These are phyloP conservation scores for Vireo griseus DNA, from an alignment of 2,797 vertebrate species.

Conservation along the genomic window DNA sequence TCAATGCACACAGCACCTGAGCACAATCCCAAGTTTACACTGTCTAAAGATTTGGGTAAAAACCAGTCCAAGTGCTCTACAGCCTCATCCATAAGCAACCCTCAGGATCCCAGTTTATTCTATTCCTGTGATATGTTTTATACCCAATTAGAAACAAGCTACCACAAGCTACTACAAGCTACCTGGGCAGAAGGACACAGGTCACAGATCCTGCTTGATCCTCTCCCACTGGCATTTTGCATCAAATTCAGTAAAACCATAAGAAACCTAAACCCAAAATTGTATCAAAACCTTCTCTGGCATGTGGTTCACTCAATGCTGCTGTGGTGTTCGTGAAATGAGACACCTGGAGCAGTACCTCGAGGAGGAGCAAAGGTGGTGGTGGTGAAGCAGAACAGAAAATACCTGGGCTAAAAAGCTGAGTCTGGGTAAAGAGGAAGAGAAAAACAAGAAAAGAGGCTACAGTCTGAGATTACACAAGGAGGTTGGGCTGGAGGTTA, in stretches of 20 bases:
- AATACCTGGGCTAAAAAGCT: not conserved
- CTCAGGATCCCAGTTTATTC: not conserved
- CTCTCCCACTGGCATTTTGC: not conserved
- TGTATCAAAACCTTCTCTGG: not conserved
- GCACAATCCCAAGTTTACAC: not conserved
- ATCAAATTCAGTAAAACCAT: not conserved
- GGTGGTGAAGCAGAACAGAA: not conserved
- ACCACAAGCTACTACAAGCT: not conserved
- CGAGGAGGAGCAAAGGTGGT: not conserved
- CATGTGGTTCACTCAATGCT: not conserved
- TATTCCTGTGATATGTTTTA: not conserved
- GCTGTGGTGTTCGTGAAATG: not conserved
- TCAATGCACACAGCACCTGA: not conserved
- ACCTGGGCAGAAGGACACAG: not conserved
- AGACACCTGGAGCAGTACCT: not conserved
- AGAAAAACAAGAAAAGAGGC: not conserved
- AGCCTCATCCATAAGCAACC: not conserved
- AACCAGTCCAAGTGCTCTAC: not conserved
- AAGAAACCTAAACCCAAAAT: not conserved
- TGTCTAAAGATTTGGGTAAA: not conserved
- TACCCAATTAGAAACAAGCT: not conserved
- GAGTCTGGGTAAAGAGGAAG: not conserved
- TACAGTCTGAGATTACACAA: not conserved
- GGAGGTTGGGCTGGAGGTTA: not conserved
- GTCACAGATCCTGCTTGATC: not conserved